Base-by-base conservation (phyloP, 2,888 invertebrate species). In the Lasius fuliginosus region DNA sequence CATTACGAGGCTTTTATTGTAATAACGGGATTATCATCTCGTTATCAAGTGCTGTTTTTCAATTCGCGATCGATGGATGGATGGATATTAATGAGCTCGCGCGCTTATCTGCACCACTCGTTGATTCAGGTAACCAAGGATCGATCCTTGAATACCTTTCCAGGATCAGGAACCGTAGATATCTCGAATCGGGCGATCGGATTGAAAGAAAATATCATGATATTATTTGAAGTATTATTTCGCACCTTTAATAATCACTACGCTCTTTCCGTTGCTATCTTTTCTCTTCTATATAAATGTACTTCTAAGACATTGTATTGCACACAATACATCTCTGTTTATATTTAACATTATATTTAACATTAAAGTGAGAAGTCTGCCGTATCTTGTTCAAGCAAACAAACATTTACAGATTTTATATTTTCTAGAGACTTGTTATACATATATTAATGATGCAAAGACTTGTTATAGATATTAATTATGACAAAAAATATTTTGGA, bases 181-280 rank as follows among this genome's bases (percentile, higher is more conserved):
- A 87, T 77, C 76, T 74, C 76, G 60, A 76, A 82, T 81, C 65
- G 36, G 56, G 85, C 89, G 88, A 87, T 88, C 88, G 90, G 92
- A 94, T 94, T 92, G 92, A 94, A 94, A 93, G 94, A 94, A 94
- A 94, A 94, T 93, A 94, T 89, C 86, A 79, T 74, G 86, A 86
- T 90, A 93, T 94, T 94, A 94, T 94, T 93, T 92, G 92, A 93
- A 92, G 91, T 90, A 88, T 88, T 88, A 86, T 65, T 85, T 86
- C 42, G 46, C 79, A 60, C 30, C 53, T 83, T 56, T n/a, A 18
- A 23, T 42, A 62, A 12, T 42, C 53, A 65, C 18, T 30, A 40
- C 27, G 12, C n/a, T 6, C 12, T 40, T 33, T 12, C 5, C 30
- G 18, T 62, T 60, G 68, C 36, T 33, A 58, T 46, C 30, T n/a